phyloP scores from a whole-genome alignment of 1,140 invertebrate genomes.

The Megalonaias nervosa region DNA sequence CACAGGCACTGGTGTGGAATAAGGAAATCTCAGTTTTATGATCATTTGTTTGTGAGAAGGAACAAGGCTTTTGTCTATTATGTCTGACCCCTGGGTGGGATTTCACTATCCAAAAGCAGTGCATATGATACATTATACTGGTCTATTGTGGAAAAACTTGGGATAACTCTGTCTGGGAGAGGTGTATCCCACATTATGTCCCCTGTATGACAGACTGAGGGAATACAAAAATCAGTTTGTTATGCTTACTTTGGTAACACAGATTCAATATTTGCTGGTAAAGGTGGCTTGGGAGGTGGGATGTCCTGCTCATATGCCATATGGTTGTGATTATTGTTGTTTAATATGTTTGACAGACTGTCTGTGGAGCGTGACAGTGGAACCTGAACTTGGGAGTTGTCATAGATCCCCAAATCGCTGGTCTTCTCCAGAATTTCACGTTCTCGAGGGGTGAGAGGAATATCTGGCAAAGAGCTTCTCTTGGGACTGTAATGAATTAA shows the following conservation, averaged over 20 bases:
- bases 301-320: slow-evolving; percentile 47
- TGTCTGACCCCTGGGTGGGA: too few relatives aligned
- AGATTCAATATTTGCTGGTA: slow-evolving; percentile 75
- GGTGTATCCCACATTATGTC: slow-evolving; percentile 10
- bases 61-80: too few relatives aligned
- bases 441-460: slow-evolving; percentile 74
- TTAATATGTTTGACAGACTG: slow-evolving; percentile 33
- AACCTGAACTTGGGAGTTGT: slow-evolving; percentile 45
- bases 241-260: slow-evolving; percentile 47
- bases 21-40: too few relatives aligned
- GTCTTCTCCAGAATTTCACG: slow-evolving; percentile 70
- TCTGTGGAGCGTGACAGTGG: slow-evolving; percentile 46
- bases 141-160: slow-evolving; percentile 25
- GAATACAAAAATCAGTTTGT: too few relatives aligned
- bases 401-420: slow-evolving; percentile 55
- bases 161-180: background rate
- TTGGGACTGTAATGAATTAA: slow-evolving; percentile 67
- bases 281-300: slow-evolving; percentile 89
- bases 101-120: slow-evolving; percentile 2
- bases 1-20: too few relatives aligned
- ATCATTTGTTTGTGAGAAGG: too few relatives aligned
- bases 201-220: too few relatives aligned
- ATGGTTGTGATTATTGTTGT: slow-evolving; percentile 13
- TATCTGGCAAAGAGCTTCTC: slow-evolving; percentile 84
- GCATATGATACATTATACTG: background rate